A percentile compares a stretch with the other conserved stretches of the same genome.
These are phyloP conservation scores for Aptenodytes forsteri DNA, from an alignment of 2,113 vertebrate species.

Conservation along the genomic window DNA sequence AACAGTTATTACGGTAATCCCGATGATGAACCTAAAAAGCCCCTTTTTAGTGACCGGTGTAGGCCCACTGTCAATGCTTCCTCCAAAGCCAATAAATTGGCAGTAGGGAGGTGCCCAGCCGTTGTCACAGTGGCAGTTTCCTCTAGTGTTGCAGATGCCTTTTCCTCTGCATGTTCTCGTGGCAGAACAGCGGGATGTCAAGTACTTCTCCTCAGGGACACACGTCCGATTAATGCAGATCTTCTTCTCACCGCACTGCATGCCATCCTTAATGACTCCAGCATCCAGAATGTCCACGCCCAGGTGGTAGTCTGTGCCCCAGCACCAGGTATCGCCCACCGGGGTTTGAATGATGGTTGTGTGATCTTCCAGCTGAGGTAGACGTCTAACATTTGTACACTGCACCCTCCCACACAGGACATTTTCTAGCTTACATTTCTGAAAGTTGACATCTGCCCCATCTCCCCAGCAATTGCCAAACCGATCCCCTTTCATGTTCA, in stretches of 20 bases:
- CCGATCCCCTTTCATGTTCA: slow-evolving; percentile 2
- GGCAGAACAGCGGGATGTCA: background rate
- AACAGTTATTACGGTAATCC: background rate
- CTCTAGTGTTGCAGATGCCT: slow-evolving; percentile 76
- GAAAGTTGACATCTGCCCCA: background rate
- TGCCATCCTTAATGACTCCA: background rate
- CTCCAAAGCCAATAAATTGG: slow-evolving; percentile 69
- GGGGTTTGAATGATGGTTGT: background rate
- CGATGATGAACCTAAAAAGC: background rate
- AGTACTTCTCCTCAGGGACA: background rate
- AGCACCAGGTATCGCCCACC: background rate
- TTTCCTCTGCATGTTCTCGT: background rate
- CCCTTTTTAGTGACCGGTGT: background rate
- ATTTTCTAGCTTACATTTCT: background rate
- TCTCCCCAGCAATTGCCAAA: slow-evolving; percentile 61
- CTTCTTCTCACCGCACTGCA: background rate
- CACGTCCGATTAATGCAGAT: background rate
- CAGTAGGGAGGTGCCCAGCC: slow-evolving; percentile 83
- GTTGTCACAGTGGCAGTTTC: slow-evolving; percentile 78
- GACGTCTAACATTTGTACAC: background rate
- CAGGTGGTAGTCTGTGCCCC: background rate
- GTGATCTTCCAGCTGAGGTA: background rate
- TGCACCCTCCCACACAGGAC: slow-evolving; percentile 52
- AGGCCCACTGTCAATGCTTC: slow-evolving; percentile 84
- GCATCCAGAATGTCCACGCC: accelerated